Base-by-base conservation (phyloP, 1,140 invertebrate species). In the Theocolax elegans region DNA sequence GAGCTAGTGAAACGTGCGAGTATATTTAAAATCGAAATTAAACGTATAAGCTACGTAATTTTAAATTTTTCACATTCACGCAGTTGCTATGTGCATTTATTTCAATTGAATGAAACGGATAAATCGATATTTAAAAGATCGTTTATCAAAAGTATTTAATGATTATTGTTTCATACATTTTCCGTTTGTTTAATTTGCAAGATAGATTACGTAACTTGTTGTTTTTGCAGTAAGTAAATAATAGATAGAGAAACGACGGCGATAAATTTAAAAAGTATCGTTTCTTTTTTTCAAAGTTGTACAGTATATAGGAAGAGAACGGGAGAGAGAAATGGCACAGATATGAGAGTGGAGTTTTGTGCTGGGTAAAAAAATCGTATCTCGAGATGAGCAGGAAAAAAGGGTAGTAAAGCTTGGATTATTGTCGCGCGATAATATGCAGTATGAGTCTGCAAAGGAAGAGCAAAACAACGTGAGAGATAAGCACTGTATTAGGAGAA, bases 391-490 rank as follows among this genome's bases (percentile, higher is more conserved):
- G 40, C 17, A 42, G 35, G 54, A 58, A 58, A 58, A 40, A 19
- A 9, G 2, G 31, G 12, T 17, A 40, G 9, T 58, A 42, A 58
- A 56, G 60, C 46, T 35, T 23, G 66, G 71, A 59, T 72, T 72
- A 72, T 68, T 60, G 66, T 65, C 64, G 48, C 46, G 51, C 58
- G 46, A 62, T 72, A 72, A 72, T 72, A 59, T 56, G 59, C 63
- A 53, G 49, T n/a, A 35, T 35, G 31, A 6, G 31, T 35, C 31
- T 35, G 10, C 31, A 35, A 6, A 10, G 31, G 10, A 35, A 65
- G 48, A 48, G 60, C 25, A 53, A 54, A 54, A 54, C 27, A 54
- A 35, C 25, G 27, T 6, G 51, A 25, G 23, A 51, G 49, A 35
- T 35, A 35, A 35, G 31, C 31, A 15, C 21, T 49, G 21, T 49